phyloP scores from a whole-genome alignment of 2,888 invertebrate species.

The Bedellia somnulentella region DNA sequence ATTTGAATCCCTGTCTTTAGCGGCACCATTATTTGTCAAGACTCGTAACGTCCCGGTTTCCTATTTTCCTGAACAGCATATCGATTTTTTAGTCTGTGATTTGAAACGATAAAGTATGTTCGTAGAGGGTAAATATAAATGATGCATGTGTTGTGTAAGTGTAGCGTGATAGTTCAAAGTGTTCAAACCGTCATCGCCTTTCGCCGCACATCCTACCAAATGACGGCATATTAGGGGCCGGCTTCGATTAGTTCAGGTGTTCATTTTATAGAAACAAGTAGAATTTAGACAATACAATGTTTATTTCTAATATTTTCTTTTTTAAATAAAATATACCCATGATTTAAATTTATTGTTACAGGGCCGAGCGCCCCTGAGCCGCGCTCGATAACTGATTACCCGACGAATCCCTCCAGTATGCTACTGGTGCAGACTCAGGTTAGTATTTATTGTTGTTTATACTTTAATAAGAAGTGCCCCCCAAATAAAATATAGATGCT shows the following conservation, averaged over 20 bases:
- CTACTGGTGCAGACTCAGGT: conserved; percentile 93
- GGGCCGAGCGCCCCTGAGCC: conserved; percentile 60
- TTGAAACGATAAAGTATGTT: conserved; percentile 62
- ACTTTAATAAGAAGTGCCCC: background rate
- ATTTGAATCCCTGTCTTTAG: conserved; percentile 37
- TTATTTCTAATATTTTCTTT: no score
- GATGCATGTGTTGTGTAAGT: conserved; percentile 57
- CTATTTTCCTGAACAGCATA: no score
- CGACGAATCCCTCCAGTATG: conserved; percentile 78
- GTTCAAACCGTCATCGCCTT: background rate
- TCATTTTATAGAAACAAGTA: no score
- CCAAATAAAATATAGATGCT: no score
- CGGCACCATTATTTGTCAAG: conserved; percentile 32
- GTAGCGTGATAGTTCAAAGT: conserved; percentile 64
- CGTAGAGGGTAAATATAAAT: conserved; percentile 60
- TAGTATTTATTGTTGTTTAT: conserved; percentile 23
- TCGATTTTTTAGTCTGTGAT: no score
- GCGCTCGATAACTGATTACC: conserved; percentile 59
- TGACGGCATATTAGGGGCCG: background rate
- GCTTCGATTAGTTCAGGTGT: background rate
- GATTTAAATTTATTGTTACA: conserved; percentile 47
- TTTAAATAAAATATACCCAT: no score
- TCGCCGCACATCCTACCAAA: background rate
- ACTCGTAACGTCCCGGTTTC: no score
- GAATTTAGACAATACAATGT: no score